phyloP scores from a whole-genome alignment of 2,797 vertebrate species.

The Semotilus atromaculatus region DNA sequence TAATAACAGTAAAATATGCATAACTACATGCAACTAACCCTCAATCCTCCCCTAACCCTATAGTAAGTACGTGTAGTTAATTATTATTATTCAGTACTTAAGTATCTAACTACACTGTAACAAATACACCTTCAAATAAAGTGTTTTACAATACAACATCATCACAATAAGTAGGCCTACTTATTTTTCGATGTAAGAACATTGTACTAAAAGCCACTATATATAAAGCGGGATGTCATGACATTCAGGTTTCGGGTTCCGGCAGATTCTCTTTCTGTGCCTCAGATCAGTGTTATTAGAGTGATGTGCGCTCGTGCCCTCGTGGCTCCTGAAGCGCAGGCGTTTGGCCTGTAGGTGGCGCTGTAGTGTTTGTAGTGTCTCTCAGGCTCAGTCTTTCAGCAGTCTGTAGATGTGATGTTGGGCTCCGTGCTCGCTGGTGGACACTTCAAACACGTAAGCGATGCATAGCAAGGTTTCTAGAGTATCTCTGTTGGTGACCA shows the following conservation, averaged over 20 bases:
- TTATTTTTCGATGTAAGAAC: too few species aligned
- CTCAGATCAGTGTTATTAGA: slow-evolving; percentile 37
- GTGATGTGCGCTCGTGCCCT: slow-evolving; percentile 7
- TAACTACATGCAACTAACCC: too few species aligned
- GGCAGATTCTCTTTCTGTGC: slow-evolving; percentile 16
- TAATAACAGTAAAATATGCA: too few species aligned
- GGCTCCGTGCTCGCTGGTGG: slow-evolving; percentile 88
- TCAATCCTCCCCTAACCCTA: too few species aligned
- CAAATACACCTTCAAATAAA: too few species aligned
- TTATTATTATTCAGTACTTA: too few species aligned
- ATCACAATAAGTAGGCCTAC: too few species aligned
- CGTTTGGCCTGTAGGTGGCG: slow-evolving; percentile 48
- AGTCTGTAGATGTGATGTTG: slow-evolving; percentile 93
- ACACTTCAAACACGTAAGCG: slow-evolving; percentile 91
- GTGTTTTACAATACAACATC: too few species aligned
- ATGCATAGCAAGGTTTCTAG: slow-evolving; percentile 89
- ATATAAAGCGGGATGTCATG: slow-evolving; percentile 13
- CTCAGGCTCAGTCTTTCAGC: slow-evolving; percentile 84
- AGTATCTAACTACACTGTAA: too few species aligned
- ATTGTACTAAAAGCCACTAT: too few species aligned
- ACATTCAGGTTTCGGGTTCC: slow-evolving; percentile 23
- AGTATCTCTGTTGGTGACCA: slow-evolving; percentile 90
- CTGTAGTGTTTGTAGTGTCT: slow-evolving; percentile 59
- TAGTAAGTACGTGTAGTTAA: too few species aligned
- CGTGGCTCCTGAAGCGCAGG: slow-evolving; percentile 31